Evolutionary conservation across 2,113 vertebrate genomes (phyloP).

Genomic region (Ammospiza caudacuta): DNA sequence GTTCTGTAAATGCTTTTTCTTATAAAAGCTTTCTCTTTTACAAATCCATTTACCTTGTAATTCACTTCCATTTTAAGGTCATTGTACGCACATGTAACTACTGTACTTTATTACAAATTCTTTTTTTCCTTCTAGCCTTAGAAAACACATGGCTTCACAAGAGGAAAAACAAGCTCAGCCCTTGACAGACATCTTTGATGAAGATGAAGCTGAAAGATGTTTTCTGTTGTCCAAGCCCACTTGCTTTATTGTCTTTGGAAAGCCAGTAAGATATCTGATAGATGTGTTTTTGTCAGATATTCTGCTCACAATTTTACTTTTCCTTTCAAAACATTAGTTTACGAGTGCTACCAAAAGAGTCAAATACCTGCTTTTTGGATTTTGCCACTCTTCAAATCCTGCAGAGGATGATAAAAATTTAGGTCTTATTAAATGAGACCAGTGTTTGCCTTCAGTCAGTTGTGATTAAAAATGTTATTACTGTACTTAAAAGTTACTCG

Average conservation of each 20-base stretch:
- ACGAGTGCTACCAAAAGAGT: not conserved
- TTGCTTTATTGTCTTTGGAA: slow-evolving; percentile 89
- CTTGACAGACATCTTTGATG: slow-evolving; percentile 82
- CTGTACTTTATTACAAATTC: not conserved
- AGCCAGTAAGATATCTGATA: slow-evolving; percentile 83
- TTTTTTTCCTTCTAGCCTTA: not conserved
- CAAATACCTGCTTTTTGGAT: not conserved
- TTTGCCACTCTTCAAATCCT: not conserved
- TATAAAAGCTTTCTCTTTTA: not conserved
- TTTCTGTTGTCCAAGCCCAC: slow-evolving; percentile 84
- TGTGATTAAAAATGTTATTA: not conserved
- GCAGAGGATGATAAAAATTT: not conserved
- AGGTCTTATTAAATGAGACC: not conserved
- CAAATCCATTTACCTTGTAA: not conserved
- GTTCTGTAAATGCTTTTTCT: not conserved
- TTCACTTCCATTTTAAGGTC: not conserved
- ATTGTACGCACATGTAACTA: not conserved
- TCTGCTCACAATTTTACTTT: not conserved
- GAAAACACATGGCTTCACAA: slow-evolving; percentile 18
- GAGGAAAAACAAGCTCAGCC: not conserved
- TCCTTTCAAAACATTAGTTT: not conserved
- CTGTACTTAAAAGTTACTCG: not conserved
- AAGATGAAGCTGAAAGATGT: slow-evolving; percentile 86
- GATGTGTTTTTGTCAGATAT: not conserved
- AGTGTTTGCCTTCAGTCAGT: not conserved